Conservation (phyloP, 2,113 vertebrate species). For the Paedocypris sp. region DNA sequence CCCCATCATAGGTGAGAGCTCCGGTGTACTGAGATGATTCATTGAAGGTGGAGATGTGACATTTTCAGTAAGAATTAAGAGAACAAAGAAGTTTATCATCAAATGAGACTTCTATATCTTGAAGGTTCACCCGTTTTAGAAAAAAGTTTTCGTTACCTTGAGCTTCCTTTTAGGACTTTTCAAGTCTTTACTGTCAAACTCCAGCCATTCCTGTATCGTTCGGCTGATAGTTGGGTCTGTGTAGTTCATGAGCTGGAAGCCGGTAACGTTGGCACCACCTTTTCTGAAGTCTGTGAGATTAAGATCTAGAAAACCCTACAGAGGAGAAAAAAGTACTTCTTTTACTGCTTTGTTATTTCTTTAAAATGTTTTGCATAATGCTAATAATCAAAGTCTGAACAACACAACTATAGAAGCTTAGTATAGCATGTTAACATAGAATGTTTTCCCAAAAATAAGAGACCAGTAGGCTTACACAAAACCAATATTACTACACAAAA, state of each 20-base stretch:
- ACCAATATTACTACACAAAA: too few relatives aligned
- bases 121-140: too few relatives aligned
- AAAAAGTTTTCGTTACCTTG: constrained; percentile 60
- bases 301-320: constrained; percentile 87
- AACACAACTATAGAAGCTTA: too few relatives aligned
- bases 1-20: constrained; percentile 87
- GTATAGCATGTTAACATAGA: too few relatives aligned
- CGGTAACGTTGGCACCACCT: constrained; percentile 84
- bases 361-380: too few relatives aligned
- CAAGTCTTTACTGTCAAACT: constrained; percentile 82
- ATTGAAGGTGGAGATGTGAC: not conserved
- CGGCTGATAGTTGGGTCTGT: constrained; percentile 67
- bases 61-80: not conserved
- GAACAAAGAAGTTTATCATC: not conserved
- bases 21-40: constrained; percentile 77
- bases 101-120: not conserved
- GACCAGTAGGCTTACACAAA: too few relatives aligned
- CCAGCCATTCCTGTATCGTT: constrained; percentile 84
- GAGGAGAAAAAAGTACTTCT: too few relatives aligned
- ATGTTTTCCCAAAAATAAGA: too few relatives aligned
- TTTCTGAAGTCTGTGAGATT: constrained; percentile 85
- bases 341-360: too few relatives aligned
- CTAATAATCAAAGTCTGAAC: too few relatives aligned
- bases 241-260: constrained; percentile 87
- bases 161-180: constrained; percentile 77